Conservation (phyloP, 2,888 invertebrate genomes). For the Periphyllus acericola region DNA sequence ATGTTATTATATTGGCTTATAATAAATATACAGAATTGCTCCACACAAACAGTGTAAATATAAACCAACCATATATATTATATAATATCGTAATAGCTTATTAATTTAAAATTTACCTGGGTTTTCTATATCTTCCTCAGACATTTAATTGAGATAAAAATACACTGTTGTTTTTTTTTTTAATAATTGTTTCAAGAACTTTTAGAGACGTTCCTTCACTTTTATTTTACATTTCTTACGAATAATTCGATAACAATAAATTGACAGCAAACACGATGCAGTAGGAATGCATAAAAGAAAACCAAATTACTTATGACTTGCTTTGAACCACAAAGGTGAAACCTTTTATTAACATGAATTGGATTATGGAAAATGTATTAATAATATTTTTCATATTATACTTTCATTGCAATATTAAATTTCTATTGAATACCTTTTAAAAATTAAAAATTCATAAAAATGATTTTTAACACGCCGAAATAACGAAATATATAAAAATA, state of each 20-base stretch:
- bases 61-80: no score
- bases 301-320: constrained; percentile 19
- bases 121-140: no score
- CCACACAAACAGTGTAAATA: neutral
- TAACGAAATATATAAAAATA: constrained; percentile 16
- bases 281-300: neutral
- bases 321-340: constrained; percentile 7
- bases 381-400: constrained; percentile 38
- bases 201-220: neutral
- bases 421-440: constrained; percentile 20
- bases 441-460: neutral
- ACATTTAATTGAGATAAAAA: neutral
- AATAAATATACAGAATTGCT: neutral
- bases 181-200: neutral
- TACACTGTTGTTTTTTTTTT: neutral
- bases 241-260: neutral
- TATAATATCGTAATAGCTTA: neutral
- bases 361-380: constrained; percentile 29
- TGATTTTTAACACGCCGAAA: neutral
- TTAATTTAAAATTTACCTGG: no score
- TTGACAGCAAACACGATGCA: constrained; percentile 12
- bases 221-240: neutral
- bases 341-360: constrained; percentile 45
- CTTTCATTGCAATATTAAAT: constrained; percentile 16
- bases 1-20: neutral